phyloP scores from a whole-genome alignment of 2,797 vertebrate genomes.

The Alcedo atthis region DNA sequence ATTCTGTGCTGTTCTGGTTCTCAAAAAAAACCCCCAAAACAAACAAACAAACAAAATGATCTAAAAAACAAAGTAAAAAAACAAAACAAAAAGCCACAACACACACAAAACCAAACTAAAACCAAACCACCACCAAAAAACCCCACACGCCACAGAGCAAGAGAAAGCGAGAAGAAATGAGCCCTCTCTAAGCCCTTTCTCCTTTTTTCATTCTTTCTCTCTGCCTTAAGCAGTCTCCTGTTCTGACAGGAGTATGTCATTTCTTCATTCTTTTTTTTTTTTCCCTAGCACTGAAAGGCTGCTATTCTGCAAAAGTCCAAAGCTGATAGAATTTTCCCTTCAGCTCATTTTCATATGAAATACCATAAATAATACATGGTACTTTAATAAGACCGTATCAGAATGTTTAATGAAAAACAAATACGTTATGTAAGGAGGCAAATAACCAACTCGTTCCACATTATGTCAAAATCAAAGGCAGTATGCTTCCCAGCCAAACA shows the following conservation, averaged over 20 bases:
- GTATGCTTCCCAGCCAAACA: constrained; percentile 4
- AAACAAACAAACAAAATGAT: no score
- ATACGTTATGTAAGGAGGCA: constrained; percentile 69
- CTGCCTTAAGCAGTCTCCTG: constrained; percentile 67
- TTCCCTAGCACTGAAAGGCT: constrained; percentile 40
- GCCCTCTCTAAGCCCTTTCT: constrained; percentile 22
- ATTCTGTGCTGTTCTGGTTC: background rate
- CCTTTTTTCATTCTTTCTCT: constrained; percentile 44
- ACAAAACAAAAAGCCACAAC: no score
- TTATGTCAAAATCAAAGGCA: constrained; percentile 40
- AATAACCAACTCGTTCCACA: constrained; percentile 57
- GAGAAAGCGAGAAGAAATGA: background rate
- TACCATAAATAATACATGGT: constrained; percentile 76
- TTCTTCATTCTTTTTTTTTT: background rate
- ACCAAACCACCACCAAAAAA: background rate
- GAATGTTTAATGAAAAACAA: constrained; percentile 80
- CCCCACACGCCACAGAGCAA: background rate
- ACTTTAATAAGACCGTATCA: constrained; percentile 78
- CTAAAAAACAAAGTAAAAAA: no score
- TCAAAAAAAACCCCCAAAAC: background rate
- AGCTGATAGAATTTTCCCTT: constrained; percentile 55
- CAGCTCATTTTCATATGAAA: constrained; percentile 72
- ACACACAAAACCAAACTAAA: background rate
- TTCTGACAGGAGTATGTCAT: constrained; percentile 55
- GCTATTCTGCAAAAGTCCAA: constrained; percentile 50